A percentile compares a stretch with the other conserved stretches of the same genome.
phyloP scores from a whole-genome alignment of 1,140 invertebrate genomes.

The Aphis gossypii region DNA sequence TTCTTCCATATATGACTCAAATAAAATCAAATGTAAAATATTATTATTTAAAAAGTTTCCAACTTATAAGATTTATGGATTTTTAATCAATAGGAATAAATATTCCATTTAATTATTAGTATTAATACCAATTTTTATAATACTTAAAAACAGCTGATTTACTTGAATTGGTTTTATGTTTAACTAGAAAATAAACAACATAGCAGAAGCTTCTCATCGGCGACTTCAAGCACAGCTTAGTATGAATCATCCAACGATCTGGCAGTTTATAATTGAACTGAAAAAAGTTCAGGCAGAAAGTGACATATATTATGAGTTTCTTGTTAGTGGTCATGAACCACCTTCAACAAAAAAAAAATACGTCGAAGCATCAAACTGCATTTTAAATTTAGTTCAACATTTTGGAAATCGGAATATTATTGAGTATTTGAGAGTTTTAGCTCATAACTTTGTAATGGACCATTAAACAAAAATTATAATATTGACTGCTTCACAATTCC shows the following conservation, averaged over 20 bases:
- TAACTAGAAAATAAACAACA: constrained; percentile 21
- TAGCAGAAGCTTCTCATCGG: constrained; percentile 6
- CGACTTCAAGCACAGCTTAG: background rate
- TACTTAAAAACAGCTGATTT: background rate
- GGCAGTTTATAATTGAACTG: constrained; percentile 23
- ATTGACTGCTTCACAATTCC: background rate
- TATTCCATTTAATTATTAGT: background rate
- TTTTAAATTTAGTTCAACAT: constrained; percentile 16
- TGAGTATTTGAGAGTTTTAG: background rate
- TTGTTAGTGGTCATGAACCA: background rate
- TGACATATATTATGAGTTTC: constrained; percentile 10
- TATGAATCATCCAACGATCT: background rate
- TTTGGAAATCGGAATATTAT: background rate
- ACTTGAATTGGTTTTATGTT: background rate
- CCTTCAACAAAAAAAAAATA: constrained; percentile 9
- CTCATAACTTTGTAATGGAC: background rate
- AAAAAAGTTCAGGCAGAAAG: constrained; percentile 14
- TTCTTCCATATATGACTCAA: background rate
- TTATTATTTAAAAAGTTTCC: background rate
- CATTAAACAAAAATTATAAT: background rate
- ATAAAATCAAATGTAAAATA: background rate
- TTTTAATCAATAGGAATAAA: background rate
- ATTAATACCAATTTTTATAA: background rate
- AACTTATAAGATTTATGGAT: background rate
- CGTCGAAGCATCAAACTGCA: background rate